Percentiles rank a stretch among this genome's conserved stretches.
Evolutionary conservation across 2,113 vertebrate species (phyloP).

Genomic region (Phrynosoma platyrhinos): DNA sequence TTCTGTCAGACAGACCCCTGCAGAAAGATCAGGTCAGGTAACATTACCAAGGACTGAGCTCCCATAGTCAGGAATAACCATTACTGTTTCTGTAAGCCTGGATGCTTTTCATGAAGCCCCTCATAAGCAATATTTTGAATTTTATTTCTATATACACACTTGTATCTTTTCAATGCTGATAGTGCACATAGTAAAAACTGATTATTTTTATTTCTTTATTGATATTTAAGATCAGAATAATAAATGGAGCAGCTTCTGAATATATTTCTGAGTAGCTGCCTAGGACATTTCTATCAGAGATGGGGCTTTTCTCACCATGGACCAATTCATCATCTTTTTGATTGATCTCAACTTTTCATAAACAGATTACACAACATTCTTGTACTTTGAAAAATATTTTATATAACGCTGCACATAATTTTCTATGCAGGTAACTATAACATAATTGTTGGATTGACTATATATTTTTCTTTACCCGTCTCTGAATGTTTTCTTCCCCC

Average conservation of each 20-base stretch:
- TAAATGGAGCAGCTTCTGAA: background rate
- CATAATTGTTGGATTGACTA: no score
- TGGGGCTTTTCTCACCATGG: background rate
- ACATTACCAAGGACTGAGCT: background rate
- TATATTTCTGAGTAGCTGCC: background rate
- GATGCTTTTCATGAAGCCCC: background rate
- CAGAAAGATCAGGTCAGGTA: background rate
- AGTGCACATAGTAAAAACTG: background rate
- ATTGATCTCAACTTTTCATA: background rate
- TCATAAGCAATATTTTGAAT: no score
- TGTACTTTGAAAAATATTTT: background rate
- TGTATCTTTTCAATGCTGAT: background rate
- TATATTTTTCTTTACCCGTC: no score
- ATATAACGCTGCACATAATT: no score
- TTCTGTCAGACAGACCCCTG: conserved; percentile 66
- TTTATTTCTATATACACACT: no score
- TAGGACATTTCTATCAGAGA: background rate
- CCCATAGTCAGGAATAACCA: no score
- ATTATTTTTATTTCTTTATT: background rate
- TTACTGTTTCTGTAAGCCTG: background rate
- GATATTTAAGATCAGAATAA: background rate
- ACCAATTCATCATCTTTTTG: background rate
- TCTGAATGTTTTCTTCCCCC: no score
- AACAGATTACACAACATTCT: background rate
- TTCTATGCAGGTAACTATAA: no score